phyloP scores from a whole-genome alignment of 1,140 invertebrate genomes.

The Calephelis nemesis region DNA sequence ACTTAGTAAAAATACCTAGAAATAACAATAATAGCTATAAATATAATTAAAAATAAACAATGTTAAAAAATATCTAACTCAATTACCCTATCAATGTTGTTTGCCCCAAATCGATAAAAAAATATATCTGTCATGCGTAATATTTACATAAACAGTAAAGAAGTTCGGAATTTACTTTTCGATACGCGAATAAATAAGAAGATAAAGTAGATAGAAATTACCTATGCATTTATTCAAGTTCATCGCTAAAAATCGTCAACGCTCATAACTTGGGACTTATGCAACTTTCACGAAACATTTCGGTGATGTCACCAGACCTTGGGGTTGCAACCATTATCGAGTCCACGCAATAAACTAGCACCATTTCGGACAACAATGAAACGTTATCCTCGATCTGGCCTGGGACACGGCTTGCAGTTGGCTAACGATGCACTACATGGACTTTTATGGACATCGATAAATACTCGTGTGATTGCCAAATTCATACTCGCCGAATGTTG shows the following conservation, averaged over 20 bases:
- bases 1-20: too few relatives aligned
- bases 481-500: background rate
- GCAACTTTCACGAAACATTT: slow-evolving; percentile 42
- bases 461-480: slow-evolving; percentile 3
- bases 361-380: slow-evolving; percentile 39
- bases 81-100: too few relatives aligned
- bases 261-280: slow-evolving; percentile 16
- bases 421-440: slow-evolving; percentile 10
- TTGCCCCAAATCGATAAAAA: too few relatives aligned
- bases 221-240: too few relatives aligned
- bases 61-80: too few relatives aligned
- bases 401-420: slow-evolving; percentile 1
- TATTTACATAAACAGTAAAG: too few relatives aligned
- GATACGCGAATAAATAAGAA: too few relatives aligned
- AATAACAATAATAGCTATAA: too few relatives aligned
- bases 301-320: slow-evolving; percentile 49
- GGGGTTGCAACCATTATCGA: slow-evolving; percentile 40
- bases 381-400: slow-evolving; percentile 13
- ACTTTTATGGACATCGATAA: slow-evolving; percentile 11
- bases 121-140: too few relatives aligned
- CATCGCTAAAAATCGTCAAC: background rate
- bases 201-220: too few relatives aligned
- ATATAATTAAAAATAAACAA: too few relatives aligned
- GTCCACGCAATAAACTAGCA: slow-evolving; percentile 37
- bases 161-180: too few relatives aligned